Evolutionary conservation across 2,113 vertebrate species (phyloP), one percentile per base, ranked within the genome.

Genomic region (Indicator indicator): DNA sequence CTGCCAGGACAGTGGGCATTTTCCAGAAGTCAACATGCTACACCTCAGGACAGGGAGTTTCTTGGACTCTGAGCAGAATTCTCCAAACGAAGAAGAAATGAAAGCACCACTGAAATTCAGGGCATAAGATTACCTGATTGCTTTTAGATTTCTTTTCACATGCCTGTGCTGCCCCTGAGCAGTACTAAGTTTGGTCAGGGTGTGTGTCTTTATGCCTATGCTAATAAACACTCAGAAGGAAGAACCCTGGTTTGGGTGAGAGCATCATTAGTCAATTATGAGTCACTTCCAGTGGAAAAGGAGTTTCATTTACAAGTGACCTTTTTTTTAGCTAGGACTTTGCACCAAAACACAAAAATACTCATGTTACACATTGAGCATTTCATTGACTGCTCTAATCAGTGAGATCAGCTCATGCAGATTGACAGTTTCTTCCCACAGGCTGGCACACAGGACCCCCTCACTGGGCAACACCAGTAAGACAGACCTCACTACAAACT

Each of bases 281-380:
- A 96, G 80, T 93, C 93, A 93, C 65, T 83, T 75, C 55, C 76
- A 81, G 54, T 82, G 92, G 80, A 95, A 94, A 95, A 93, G 80
- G 55, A 95, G 76, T 33, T 95, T 93, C 58, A 69, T 59, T 64
- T 83, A 79, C 69, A 86, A 90, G 18, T 12, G 48, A 89, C 36
- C 36, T 36, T 68, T 9, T 36, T 83, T 92, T 83, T 17, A 77
- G 75, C 72, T 40, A 60, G 1, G 30, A 80, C 65, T 83, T 89
- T 89, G 54, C 62, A 91, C n/a, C 19, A 36, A 89, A 88, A 77
- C 33, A 48, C 23, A 48, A 75, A 64, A 94, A 95, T 16, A 50
- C 4, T 65, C 76, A 55, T 33, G 73, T 83, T 30, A 60, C 9
- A 11, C 20, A 64, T 42, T 4, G 4, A 70, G 30, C 50, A 46